Evolutionary conservation across 2,797 vertebrate species (phyloP), one percentile per base, ranked within the genome.

Genomic region (Sebastes oblongus): DNA sequence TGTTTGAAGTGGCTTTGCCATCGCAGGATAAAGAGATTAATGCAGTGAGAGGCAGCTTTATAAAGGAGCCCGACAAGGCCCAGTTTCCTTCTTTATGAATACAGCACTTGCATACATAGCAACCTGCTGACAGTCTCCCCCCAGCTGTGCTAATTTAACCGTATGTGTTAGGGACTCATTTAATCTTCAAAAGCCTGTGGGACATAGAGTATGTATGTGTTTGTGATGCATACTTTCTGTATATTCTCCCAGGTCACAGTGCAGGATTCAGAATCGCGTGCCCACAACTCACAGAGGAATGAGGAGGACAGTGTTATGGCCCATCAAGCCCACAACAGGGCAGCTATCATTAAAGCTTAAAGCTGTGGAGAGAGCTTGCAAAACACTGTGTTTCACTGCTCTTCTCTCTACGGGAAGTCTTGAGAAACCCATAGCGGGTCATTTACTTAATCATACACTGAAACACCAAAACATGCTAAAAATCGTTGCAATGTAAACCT

Each of bases 71-170:
- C 1, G 79, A 86, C 36, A 50, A 79, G 68, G 36, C 76, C 36
- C n/a, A 24, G 64, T 79, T 86, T 83, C 55, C 32, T 61, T 27
- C 83, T 75, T 74, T 68, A 86, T 83, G 39, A 83, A 83, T 66
- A 78, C 61, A 78, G 36, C 6, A 56, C 18, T 78, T 82, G 78
- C 50, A 87, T 65, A 81, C 72, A 86, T 59, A 76, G 75, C 69
- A 83, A 83, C 81, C 70, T 66, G 78, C 86, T 84, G 66, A 80
- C 85, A 70, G 61, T 74, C 64, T 84, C 70, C 66, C 61, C 84
- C 75, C 62, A 87, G 89, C 86, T 89, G 79, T 77, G 87, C 83
- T 89, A 75, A 93, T 93, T 90, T 90, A 85, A 89, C 82, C 83
- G 61, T 75, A 72, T 67, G 66, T 88, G 78, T 62, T 83, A 24